Conservation (phyloP, 1,140 invertebrate species). For the Brachionus paranguensis region DNA sequence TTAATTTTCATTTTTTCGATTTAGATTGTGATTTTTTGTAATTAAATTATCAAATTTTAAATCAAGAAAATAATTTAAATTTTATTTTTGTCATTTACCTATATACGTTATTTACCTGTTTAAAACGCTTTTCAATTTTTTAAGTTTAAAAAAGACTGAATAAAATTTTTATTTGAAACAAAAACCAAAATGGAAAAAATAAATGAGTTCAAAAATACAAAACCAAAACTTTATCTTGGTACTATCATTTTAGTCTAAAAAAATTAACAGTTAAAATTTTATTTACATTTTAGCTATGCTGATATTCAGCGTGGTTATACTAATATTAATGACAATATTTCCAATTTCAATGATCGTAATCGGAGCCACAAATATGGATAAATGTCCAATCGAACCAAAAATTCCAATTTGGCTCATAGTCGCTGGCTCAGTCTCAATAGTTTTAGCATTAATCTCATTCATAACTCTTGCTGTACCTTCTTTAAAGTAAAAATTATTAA, state of each 20-base stretch:
- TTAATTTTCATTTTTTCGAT: too few relatives aligned
- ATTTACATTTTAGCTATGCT: not conserved
- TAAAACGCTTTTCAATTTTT: too few relatives aligned
- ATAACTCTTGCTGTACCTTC: not conserved
- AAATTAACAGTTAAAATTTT: not conserved
- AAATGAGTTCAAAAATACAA: not conserved
- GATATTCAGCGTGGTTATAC: not conserved
- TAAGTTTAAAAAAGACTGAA: too few relatives aligned
- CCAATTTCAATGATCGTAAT: constrained; percentile 4
- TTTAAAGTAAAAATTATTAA: not conserved
- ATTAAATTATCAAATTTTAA: too few relatives aligned
- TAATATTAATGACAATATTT: not conserved
- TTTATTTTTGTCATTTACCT: too few relatives aligned
- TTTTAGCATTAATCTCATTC: not conserved
- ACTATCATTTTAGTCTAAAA: not conserved
- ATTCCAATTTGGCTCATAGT: constrained; percentile 17
- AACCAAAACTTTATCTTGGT: not conserved
- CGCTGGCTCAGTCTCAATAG: not conserved
- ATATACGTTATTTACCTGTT: too few relatives aligned
- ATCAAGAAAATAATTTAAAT: too few relatives aligned
- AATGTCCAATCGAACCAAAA: not conserved
- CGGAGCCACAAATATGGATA: not conserved
- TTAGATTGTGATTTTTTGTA: too few relatives aligned
- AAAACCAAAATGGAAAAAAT: not conserved
- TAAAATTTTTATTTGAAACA: too few relatives aligned